Percentiles rank a stretch among this genome's conserved stretches.
Evolutionary conservation across 1,140 invertebrate species (phyloP).

Genomic region (Lamellibrachia luymesi): DNA sequence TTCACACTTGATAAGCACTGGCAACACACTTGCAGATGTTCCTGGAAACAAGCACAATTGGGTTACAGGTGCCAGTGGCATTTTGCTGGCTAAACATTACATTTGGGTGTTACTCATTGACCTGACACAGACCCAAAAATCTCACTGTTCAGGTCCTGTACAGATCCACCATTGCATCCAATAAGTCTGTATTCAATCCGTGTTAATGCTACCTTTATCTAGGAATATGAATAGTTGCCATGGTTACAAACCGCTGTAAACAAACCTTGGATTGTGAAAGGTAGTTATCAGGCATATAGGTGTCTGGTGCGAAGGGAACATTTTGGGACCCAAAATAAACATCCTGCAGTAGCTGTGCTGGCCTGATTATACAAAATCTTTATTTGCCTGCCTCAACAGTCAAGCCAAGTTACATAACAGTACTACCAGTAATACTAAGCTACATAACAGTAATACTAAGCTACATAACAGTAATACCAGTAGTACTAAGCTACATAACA

Average conservation of each 20-base stretch:
- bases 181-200: too few species aligned
- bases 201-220: too few species aligned
- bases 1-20: constrained; percentile 4
- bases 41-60: not conserved
- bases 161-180: not conserved
- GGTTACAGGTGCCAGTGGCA: not conserved
- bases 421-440: too few species aligned
- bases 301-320: not conserved
- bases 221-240: not conserved
- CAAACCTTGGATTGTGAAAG: not conserved
- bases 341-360: not conserved
- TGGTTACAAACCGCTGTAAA: not conserved
- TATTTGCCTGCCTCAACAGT: not conserved
- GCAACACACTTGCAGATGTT: not conserved
- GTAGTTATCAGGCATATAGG: not conserved
- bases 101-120: not conserved
- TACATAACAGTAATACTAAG: too few species aligned
- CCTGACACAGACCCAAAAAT: not conserved
- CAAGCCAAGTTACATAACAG: too few species aligned
- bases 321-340: not conserved
- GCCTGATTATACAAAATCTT: not conserved
- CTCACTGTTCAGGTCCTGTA: not conserved
- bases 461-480: too few species aligned
- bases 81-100: not conserved
- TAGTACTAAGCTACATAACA: too few species aligned